Evolutionary conservation across 1,140 invertebrate genomes (phyloP), one percentile per base, ranked within the genome.

Genomic region (Pseudomyrmex cubaensis): DNA sequence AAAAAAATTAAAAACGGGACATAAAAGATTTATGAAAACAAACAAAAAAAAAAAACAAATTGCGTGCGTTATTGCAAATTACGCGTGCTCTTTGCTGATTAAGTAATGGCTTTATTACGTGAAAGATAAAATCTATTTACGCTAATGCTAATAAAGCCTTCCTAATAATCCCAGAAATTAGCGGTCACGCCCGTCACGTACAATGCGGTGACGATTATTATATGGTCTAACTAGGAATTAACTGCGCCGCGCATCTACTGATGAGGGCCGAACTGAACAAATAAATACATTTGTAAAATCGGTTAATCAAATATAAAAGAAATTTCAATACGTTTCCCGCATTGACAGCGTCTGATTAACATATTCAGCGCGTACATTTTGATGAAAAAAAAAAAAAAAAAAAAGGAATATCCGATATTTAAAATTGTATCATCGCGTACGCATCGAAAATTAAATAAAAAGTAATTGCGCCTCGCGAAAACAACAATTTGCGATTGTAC

Each of bases 151-250:
- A 77, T 56, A 66, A 72, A 50, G 67, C 46, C 59, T 17, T 44
- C 25, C 70, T 66, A 80, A 87, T 87, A 84, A 87, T 87, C 69
- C 35, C 57, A 87, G 86, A 86, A 87, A 87, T 87, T 87, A 87
- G 82, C 70, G 70, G 72, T 87, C 86, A 84, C 86, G 69, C 82
- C 69, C 75, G 85, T 87, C 75, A 86, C 20, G 69, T 83, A 56
- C 75, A 87, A 84, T 75, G 62, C 59, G 74, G 62, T 54, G 85
- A 54, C 50, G 82, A 87, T 84, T 84, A 86, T 87, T 86, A 87
- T 87, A 75, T 61, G 56, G n/a, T 80, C 35, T 35, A 70, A 80
- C 54, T 80, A 17, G 54, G 44, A 80, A 80, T 70, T 80, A 80
- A 72, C 20, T 59, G 10, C 35, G n/a, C 52, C 15, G 7, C 15